A percentile compares a stretch with the other conserved stretches of the same genome.
These are phyloP conservation scores for Laothoe populi DNA, from an alignment of 2,888 invertebrate genomes.

Conservation along the genomic window DNA sequence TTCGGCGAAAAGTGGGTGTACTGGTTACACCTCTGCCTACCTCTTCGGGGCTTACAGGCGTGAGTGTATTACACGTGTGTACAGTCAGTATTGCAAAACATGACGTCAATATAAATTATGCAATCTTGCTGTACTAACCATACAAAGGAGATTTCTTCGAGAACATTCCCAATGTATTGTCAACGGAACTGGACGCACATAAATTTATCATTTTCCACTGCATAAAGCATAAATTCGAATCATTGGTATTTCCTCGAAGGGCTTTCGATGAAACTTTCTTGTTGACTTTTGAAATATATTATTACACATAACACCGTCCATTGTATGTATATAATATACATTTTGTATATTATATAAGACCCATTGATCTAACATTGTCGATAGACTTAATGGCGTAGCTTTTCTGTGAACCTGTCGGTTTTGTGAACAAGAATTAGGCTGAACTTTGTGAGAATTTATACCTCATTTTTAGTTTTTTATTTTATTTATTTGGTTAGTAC, in stretches of 20 bases:
- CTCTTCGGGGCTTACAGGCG: too few relatives aligned
- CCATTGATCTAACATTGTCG: too few relatives aligned
- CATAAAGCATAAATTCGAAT: constrained; percentile 83
- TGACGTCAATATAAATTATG: constrained; percentile 63
- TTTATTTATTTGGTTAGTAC: too few relatives aligned
- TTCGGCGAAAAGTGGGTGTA: too few relatives aligned
- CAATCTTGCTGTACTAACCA: constrained; percentile 75
- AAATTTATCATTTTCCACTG: constrained; percentile 84
- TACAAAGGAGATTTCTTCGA: constrained; percentile 70
- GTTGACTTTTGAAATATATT: constrained; percentile 36
- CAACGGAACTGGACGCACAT: constrained; percentile 79
- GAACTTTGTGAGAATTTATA: too few relatives aligned
- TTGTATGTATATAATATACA: not conserved
- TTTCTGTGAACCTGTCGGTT: too few relatives aligned
- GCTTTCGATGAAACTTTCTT: constrained; percentile 48
- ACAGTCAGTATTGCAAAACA: constrained; percentile 19
- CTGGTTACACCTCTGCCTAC: too few relatives aligned
- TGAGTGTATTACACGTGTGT: too few relatives aligned
- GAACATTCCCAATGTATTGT: constrained; percentile 61
- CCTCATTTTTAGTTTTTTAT: too few relatives aligned
- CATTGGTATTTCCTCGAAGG: constrained; percentile 75
- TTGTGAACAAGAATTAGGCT: too few relatives aligned
- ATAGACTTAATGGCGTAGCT: constrained; percentile 6
- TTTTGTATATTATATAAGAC: too few relatives aligned
- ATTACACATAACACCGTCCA: constrained; percentile 9